Evolutionary conservation across 2,113 vertebrate genomes (phyloP).

Genomic region (Castor canadensis): DNA sequence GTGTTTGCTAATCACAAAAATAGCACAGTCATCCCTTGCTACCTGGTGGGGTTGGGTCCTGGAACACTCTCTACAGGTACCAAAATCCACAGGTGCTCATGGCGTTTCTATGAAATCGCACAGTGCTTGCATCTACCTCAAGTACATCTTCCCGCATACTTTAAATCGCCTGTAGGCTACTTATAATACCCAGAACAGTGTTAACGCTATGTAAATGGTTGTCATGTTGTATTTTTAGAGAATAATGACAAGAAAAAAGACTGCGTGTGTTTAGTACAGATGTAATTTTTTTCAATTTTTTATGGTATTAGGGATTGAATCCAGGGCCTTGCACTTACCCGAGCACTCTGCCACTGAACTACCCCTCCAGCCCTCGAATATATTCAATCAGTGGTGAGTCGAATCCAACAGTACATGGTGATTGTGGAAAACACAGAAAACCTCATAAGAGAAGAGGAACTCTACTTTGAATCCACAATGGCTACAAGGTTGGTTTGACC

Average conservation of each 20-base stretch:
- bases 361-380: too few relatives aligned
- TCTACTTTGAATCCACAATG: not conserved
- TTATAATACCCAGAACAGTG: too few relatives aligned
- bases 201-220: too few relatives aligned
- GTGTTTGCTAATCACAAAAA: not conserved
- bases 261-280: too few relatives aligned
- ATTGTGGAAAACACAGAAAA: conserved; percentile 21
- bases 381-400: not conserved
- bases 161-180: not conserved
- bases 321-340: too few relatives aligned
- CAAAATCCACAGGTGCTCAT: not conserved
- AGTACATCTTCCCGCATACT: not conserved
- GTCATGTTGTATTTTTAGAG: too few relatives aligned
- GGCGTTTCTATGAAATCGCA: not conserved
- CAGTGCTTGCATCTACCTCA: not conserved
- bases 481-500: not conserved
- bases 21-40: not conserved
- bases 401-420: not conserved
- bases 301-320: too few relatives aligned
- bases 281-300: too few relatives aligned
- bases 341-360: too few relatives aligned
- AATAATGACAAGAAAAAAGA: too few relatives aligned
- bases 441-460: not conserved
- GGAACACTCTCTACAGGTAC: not conserved
- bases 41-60: not conserved